Evolutionary conservation across 2,113 vertebrate genomes (phyloP).

Genomic region (Gymnobelideus leadbeateri): DNA sequence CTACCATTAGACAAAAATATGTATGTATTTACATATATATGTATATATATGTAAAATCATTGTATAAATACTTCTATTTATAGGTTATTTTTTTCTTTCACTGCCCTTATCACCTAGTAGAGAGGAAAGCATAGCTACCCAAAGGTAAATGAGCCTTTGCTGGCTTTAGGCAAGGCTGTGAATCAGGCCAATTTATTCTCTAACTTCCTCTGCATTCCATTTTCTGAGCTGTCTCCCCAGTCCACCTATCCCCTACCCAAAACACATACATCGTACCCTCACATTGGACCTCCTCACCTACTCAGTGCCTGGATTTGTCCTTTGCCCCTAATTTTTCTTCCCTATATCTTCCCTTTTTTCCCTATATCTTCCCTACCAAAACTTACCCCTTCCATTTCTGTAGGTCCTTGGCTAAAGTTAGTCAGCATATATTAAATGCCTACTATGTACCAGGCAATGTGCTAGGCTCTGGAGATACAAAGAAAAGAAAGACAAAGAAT

Average conservation of each 20-base stretch:
- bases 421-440: fast-evolving
- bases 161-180: not conserved
- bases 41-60: too few species aligned
- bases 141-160: not conserved
- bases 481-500: not conserved
- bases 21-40: too few species aligned
- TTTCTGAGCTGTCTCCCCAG: not conserved
- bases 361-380: not conserved
- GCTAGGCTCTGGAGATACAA: not conserved
- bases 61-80: too few species aligned
- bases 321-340: not conserved
- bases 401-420: not conserved
- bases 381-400: not conserved
- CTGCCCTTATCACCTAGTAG: not conserved
- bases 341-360: too few species aligned
- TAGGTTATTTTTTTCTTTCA: not conserved
- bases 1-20: too few species aligned
- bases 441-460: too few species aligned
- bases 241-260: too few species aligned
- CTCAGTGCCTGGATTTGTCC: not conserved
- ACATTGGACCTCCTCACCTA: not conserved
- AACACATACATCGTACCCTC: too few species aligned
- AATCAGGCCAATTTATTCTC: not conserved
- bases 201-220: not conserved
- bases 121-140: not conserved